Evolutionary conservation across 2,888 invertebrate genomes (phyloP), one percentile per base, ranked within the genome.

Genomic region (Stratiomys singularior): DNA sequence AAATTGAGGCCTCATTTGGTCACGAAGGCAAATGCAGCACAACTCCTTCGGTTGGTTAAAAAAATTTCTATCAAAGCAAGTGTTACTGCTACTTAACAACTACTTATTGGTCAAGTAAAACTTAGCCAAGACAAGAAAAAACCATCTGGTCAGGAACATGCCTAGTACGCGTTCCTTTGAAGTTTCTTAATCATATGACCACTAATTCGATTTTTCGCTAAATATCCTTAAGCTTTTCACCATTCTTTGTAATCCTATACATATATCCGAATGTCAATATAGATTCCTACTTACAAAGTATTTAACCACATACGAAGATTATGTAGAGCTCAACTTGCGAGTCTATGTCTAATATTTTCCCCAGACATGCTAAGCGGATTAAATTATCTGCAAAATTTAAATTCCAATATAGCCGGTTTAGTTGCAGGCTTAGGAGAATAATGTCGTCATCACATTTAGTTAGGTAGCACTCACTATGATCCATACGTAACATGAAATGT

Each of bases 301-400:
- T 52, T 52, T 52, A 9, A 52, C 52, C 52, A 18, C 52, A 52
- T 52, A n/a, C n/a, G 15, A 18, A 52, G 52, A 52, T 52, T 52
- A 52, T 52, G n/a, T 52, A 52, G 7, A 52, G 4, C 18, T 13
- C n/a, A 13, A 52, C 18, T 52, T 52, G 52, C 15, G 52, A 18
- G 52, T 5, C 37, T 37, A 37, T 23, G 25, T 60, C 37, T 74
- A 60, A 74, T 44, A 74, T 74, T 74, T 56, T 60, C 74, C 23
- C 74, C 28, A 58, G 37, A 74, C 69, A 37, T 74, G 27, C n/a
- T 79, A 79, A 79, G 79, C 66, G 79, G 79, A 79, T 79, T 79
- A 79, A 78, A 78, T 78, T 79, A 79, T 79, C 78, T 77, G 77
- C 77, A 79, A 79, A 79, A 79, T 79, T 77, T 78, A 78, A 79